Base-by-base conservation (phyloP, 2,888 invertebrate genomes). In the Brachypalpus laphriformis region DNA sequence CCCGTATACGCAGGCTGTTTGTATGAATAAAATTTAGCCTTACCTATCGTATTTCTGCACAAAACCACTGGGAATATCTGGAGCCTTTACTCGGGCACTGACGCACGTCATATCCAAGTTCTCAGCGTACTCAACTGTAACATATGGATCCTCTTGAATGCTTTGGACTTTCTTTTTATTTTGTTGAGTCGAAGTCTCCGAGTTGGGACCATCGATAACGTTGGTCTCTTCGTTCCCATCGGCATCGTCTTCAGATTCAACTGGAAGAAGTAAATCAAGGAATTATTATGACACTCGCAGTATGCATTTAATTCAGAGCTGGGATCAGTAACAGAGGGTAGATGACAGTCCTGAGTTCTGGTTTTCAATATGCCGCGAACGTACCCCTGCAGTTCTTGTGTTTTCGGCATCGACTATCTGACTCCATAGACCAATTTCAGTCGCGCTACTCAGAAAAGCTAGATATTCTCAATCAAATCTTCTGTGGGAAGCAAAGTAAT, bases 51-150 rank as follows among this genome's bases (percentile, higher is more conserved):
- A 92, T 71, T 90, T 90, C 11, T 88, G 45, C 1, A 92, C 89
- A 47, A 87, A 83, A 1, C 92, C 92, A 82, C 92, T 89, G 20
- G 88, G 88, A 8, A 93, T 90, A 65, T 89, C 89, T 0, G 92
- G 92, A 1, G 92, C 92, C 82, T 89, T 88, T 1, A 91, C 87
- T 65, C 90, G 89, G 40, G 90, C 91, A 75, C 89, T 87, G 37
- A 90, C 89, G 74, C 92, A 93, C 63, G 91, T 90, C 89, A 91
- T 88, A 80, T 93, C 92, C 37, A 93, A 77, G 3, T 87, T 87
- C 8, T 86, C 87, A 0, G 90, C 90, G 81, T 90, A 87, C 3
- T 90, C 88, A 1, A 71, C 74, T 8, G 91, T 87, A 8, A 92
- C 89, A 47, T 85, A 86, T 1, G 80, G 87, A 72, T 92, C 92